These are phyloP conservation scores for Aromia moschata DNA, from an alignment of 2,888 invertebrate species.

Conservation along the genomic window DNA sequence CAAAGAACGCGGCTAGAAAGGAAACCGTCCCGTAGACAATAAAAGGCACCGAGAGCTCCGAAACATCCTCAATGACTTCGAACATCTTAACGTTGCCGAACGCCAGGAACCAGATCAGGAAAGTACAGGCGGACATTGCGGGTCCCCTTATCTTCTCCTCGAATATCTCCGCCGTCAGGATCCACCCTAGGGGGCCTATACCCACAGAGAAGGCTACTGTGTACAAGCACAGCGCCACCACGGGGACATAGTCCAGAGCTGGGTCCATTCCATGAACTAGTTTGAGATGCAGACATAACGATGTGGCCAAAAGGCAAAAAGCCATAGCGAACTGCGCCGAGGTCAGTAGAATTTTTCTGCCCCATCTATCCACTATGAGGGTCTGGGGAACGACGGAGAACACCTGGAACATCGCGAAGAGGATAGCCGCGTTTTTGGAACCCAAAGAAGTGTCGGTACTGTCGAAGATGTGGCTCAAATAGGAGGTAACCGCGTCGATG, in stretches of 20 bases:
- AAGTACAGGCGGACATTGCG: conserved; percentile 77
- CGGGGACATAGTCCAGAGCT: conserved; percentile 71
- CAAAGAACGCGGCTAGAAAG: conserved; percentile 70
- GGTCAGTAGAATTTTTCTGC: conserved; percentile 77
- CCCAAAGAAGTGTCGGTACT: conserved; percentile 63
- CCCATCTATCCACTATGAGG: conserved; percentile 79
- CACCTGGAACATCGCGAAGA: conserved; percentile 76
- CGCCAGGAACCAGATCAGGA: conserved; percentile 79
- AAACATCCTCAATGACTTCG: conserved; percentile 64
- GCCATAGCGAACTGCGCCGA: conserved; percentile 75
- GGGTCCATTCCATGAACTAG: not conserved
- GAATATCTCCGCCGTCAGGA: conserved; percentile 80
- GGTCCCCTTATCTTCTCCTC: conserved; percentile 78
- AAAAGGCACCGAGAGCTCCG: conserved; percentile 72
- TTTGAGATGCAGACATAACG: conserved; percentile 40
- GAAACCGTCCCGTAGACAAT: conserved; percentile 76
- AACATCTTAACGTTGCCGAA: conserved; percentile 80
- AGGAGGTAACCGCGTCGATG: conserved; percentile 70
- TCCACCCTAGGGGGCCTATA: conserved; percentile 85
- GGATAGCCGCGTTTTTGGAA: conserved; percentile 65
- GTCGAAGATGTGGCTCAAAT: conserved; percentile 67
- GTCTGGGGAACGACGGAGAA: conserved; percentile 75
- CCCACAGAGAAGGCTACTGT: conserved; percentile 82
- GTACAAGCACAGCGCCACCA: conserved; percentile 75
- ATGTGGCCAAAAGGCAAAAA: conserved; percentile 67